Evolutionary conservation across 2,888 invertebrate genomes (phyloP).

Genomic region (Trichogramma evanescens): DNA sequence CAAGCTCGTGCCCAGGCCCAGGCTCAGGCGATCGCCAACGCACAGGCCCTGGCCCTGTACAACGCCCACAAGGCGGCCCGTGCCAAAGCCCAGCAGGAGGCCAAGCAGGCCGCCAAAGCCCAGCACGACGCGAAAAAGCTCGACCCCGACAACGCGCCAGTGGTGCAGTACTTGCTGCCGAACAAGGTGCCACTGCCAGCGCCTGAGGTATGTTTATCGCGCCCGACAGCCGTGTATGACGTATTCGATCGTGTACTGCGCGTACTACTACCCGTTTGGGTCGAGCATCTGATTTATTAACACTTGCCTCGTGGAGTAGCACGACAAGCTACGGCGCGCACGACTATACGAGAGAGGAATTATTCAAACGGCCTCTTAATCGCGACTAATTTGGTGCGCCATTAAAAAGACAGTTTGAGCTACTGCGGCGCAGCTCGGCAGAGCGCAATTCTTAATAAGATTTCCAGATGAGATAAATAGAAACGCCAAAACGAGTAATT

Average conservation of each 20-base stretch:
- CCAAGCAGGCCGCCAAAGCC: slow-evolving; percentile 35
- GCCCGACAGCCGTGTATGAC: background rate
- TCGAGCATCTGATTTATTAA: too few relatives aligned
- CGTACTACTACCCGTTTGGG: too few relatives aligned
- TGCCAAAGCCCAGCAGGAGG: slow-evolving; percentile 38
- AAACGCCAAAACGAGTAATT: background rate
- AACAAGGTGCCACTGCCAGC: slow-evolving; percentile 28
- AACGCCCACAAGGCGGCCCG: slow-evolving; percentile 36
- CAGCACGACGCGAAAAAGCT: slow-evolving; percentile 35
- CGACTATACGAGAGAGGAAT: too few relatives aligned
- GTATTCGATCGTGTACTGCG: background rate
- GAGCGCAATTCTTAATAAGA: background rate
- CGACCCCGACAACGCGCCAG: slow-evolving; percentile 38
- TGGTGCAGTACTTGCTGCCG: slow-evolving; percentile 38
- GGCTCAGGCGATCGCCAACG: slow-evolving; percentile 42
- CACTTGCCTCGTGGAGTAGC: too few relatives aligned
- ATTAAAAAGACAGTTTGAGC: background rate
- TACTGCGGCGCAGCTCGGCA: background rate
- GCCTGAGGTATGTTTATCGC: slow-evolving; percentile 13
- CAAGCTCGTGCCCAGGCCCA: slow-evolving; percentile 41
- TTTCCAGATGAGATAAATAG: background rate
- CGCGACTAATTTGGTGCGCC: background rate
- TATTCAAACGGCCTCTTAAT: background rate
- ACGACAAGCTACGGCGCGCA: too few relatives aligned
- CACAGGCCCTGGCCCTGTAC: slow-evolving; percentile 41